Percentiles rank a stretch among this genome's conserved stretches.
These are phyloP conservation scores for Eretmochelys imbricata DNA, from an alignment of 2,113 vertebrate species.

Conservation along the genomic window DNA sequence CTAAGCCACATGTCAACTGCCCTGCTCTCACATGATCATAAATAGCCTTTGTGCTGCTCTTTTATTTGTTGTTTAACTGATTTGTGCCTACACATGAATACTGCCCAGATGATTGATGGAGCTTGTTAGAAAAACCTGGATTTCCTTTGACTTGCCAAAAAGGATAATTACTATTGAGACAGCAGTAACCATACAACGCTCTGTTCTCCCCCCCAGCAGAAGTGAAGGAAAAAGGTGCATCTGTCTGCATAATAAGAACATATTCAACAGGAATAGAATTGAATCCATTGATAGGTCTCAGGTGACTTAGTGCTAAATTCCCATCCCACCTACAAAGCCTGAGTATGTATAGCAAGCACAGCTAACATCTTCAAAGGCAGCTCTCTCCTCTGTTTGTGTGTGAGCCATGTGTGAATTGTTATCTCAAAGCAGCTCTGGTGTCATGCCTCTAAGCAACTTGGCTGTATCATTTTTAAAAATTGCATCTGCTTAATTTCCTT, in stretches of 20 bases:
- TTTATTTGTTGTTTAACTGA: background rate
- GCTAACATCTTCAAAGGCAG: background rate
- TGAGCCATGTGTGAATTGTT: background rate
- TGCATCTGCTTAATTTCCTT: conserved; percentile 5
- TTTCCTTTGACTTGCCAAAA: background rate
- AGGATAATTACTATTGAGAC: background rate
- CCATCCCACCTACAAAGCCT: background rate
- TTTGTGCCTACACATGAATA: background rate
- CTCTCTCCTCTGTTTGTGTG: background rate
- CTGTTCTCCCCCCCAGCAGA: background rate
- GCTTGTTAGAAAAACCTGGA: background rate
- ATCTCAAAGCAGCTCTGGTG: background rate
- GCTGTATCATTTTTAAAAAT: background rate
- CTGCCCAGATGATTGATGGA: background rate
- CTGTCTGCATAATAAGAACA: background rate
- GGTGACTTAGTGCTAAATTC: background rate
- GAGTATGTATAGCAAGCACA: background rate
- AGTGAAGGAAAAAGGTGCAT: background rate
- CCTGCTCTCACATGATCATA: background rate
- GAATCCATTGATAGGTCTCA: background rate
- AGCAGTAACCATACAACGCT: background rate
- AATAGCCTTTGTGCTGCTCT: background rate
- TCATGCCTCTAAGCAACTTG: background rate
- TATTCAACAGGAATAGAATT: background rate
- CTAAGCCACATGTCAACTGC: background rate